phyloP scores from a whole-genome alignment of 2,888 invertebrate genomes.

The Taenaris catops region DNA sequence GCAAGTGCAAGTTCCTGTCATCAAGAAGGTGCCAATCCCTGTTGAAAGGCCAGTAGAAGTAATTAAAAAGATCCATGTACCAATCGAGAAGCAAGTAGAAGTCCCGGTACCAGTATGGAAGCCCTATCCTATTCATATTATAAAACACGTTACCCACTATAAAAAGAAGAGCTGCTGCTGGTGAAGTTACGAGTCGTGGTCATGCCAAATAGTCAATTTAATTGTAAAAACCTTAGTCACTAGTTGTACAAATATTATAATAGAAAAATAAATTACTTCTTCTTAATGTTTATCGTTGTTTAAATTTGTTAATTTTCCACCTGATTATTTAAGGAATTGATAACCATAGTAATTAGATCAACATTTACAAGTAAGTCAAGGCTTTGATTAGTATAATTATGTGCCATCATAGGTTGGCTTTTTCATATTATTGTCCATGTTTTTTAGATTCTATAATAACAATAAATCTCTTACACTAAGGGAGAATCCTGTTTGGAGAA shows the following conservation, averaged over 20 bases:
- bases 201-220: constrained; percentile 72
- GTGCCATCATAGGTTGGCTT: no score
- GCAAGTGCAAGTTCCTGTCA: constrained; percentile 63
- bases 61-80: constrained; percentile 64
- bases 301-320: neutral
- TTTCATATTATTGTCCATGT: no score
- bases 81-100: constrained; percentile 62
- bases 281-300: constrained; percentile 25
- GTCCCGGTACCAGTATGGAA: constrained; percentile 69
- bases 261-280: constrained; percentile 34
- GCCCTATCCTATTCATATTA: constrained; percentile 68
- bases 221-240: constrained; percentile 72
- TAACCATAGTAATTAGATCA: no score
- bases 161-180: constrained; percentile 70
- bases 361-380: no score
- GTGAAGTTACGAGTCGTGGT: constrained; percentile 53
- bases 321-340: neutral
- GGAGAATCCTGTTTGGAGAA: no score
- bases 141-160: constrained; percentile 73
- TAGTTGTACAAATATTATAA: constrained; percentile 47
- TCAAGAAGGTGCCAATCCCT: constrained; percentile 60
- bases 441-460: no score
- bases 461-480: no score
- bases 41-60: constrained; percentile 68
- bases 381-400: no score